These are phyloP conservation scores for Macheiramphus alcinus DNA, from an alignment of 2,113 vertebrate species.

Conservation along the genomic window DNA sequence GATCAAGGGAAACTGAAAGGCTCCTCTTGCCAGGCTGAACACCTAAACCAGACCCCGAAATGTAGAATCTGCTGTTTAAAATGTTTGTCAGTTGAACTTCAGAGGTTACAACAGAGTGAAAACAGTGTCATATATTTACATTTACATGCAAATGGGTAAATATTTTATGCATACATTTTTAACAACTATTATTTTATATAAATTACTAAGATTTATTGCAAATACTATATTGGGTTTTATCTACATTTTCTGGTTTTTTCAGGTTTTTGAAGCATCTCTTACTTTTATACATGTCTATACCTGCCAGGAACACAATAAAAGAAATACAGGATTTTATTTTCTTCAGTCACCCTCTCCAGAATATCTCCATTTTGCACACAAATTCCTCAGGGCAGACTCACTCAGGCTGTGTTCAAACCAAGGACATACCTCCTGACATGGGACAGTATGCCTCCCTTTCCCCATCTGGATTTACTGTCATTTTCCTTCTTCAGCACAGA, in stretches of 20 bases:
- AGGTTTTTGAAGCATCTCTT: not conserved
- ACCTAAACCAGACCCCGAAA: not conserved
- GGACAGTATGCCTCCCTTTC: not conserved
- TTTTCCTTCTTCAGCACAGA: not conserved
- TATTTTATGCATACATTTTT: not conserved
- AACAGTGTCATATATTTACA: not conserved
- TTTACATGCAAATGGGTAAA: not conserved
- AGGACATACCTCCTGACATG: not conserved
- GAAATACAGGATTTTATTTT: not conserved
- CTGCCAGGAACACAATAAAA: not conserved
- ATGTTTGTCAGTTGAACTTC: not conserved
- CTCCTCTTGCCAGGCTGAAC: not conserved
- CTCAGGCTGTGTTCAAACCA: not conserved
- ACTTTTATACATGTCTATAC: not conserved
- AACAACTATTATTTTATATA: not conserved
- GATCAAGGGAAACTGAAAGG: not conserved
- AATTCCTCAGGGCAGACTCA: not conserved
- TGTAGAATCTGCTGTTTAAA: not conserved
- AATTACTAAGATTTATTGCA: not conserved
- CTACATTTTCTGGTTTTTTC: not conserved
- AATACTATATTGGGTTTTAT: not conserved
- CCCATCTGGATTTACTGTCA: not conserved
- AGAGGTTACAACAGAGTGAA: not conserved
- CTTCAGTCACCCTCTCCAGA: not conserved
- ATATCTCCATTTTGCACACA: not conserved